Base-by-base conservation (phyloP, 2,797 vertebrate genomes). In the Paedocypris micromegethes region DNA sequence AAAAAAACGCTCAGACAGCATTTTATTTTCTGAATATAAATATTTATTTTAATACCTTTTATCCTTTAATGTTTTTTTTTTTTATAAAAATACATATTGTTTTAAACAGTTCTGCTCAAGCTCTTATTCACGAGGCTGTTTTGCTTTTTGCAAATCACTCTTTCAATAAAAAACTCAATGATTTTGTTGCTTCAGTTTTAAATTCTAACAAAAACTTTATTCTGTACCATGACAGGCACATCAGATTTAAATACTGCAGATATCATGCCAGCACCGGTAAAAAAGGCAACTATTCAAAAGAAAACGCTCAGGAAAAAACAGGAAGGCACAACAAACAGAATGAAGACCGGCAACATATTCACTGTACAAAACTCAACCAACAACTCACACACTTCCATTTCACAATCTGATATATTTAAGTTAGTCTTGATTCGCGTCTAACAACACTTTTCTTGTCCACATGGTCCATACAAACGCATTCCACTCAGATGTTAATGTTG, bases 41-140 rank as follows among this genome's bases (percentile, higher is more conserved):
- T 93, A 91, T 98, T 96, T 96, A 98, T 95, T 98, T 84, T 90
- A 93, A 92, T 91, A 93, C 92, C 88, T 90, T 9, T 51, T 72
- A 9, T 48, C 52, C 44, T 53, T 38, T 46, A 3, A 92, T 55
- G 46, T 2, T 5, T 43, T 38, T 6, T 42, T 61, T 92, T 92
- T 93, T 87, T 98, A 98, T 93, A 98, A 98, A 98, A 98, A 97
- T 98, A 98, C 94, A 94, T 95, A 93, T 95, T 91, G 93, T 93
- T 92, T 95, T 92, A 93, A 95, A 96, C 90, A 93, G 80, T 84
- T 87, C 91, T 88, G 48, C 92, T 91, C 92, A 94, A 92, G 92
- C 93, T 91, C 53, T 39, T 64, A 64, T 51, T 87, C 88, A 91
- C 68, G 58, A 57, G 48, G 54, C 7, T 42, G 6, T 64, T 57